Evolutionary conservation across 37 sponge, comb jelly and placozoan species (phyloP).

Genomic region (Ephydatia muelleri): DNA sequence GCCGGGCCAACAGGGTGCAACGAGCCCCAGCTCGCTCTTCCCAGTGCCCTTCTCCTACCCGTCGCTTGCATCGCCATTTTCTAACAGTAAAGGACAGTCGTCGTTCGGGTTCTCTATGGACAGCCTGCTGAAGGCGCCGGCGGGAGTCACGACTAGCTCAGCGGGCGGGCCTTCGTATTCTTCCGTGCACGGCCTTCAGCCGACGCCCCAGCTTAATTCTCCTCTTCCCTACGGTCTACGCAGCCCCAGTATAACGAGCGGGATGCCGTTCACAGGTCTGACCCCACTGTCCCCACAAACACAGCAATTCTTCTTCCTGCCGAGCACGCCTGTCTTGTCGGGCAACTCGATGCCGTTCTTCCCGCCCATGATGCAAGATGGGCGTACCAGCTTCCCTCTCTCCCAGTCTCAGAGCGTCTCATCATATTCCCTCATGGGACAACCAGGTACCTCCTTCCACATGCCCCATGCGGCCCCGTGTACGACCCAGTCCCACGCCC

Average conservation of each 20-base stretch:
- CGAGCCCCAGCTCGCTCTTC: slow-evolving; percentile 26
- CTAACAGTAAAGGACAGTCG: slow-evolving; percentile 41
- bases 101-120: slow-evolving; percentile 62
- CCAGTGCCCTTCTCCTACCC: slow-evolving; percentile 42
- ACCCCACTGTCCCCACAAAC: slow-evolving; percentile 62
- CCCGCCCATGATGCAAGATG: slow-evolving; percentile 24
- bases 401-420: slow-evolving; percentile 51
- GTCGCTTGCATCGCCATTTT: slow-evolving; percentile 61
- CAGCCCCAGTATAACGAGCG: slow-evolving; percentile 58
- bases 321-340: slow-evolving; percentile 63
- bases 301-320: slow-evolving; percentile 76
- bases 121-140: slow-evolving; percentile 44
- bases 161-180: slow-evolving; percentile 6
- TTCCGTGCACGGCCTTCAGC: slow-evolving; percentile 21
- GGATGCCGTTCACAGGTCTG: slow-evolving; percentile 60
- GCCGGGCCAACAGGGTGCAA: slow-evolving; percentile 2
- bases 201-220: slow-evolving; percentile 43
- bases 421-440: slow-evolving; percentile 24
- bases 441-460: slow-evolving; percentile 12
- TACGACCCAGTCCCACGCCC: not conserved
- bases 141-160: not conserved
- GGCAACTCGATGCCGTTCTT: slow-evolving; percentile 41
- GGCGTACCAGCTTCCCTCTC: slow-evolving; percentile 25
- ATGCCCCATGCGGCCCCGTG: slow-evolving; percentile 8
- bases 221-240: slow-evolving; percentile 61